phyloP scores from a whole-genome alignment of 2,888 invertebrate genomes.

The Leptopilina myrica region DNA sequence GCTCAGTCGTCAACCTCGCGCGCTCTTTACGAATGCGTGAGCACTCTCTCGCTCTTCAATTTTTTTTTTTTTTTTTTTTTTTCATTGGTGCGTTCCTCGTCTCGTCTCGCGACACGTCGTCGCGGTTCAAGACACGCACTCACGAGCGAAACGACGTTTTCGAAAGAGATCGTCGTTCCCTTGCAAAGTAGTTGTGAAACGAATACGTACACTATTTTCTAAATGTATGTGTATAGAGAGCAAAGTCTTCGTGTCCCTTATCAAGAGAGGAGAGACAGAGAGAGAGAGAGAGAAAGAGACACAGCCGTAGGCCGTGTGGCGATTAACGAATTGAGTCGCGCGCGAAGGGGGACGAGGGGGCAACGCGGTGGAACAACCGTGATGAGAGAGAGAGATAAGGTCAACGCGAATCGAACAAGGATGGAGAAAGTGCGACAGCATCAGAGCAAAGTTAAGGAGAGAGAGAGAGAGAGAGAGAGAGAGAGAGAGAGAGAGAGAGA shows the following conservation, averaged over 20 bases:
- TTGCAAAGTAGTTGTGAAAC: conserved; percentile 14
- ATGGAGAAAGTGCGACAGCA: conserved; percentile 36
- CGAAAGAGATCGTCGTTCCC: conserved; percentile 32
- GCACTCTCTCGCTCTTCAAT: conserved; percentile 22
- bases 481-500: neutral
- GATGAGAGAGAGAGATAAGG: conserved; percentile 41
- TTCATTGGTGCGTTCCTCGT: conserved; percentile 22
- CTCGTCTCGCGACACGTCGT: conserved; percentile 36
- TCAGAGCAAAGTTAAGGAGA: neutral
- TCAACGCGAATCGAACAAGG: conserved; percentile 23
- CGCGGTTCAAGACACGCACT: conserved; percentile 40
- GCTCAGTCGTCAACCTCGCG: conserved; percentile 40
- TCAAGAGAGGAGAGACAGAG: conserved; percentile 21
- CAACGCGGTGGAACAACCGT: conserved; percentile 30
- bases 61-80: conserved; percentile 18
- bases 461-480: conserved; percentile 29
- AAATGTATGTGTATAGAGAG: neutral
- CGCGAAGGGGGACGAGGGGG: conserved; percentile 42
- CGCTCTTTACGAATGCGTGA: conserved; percentile 41
- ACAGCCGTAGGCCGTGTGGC: conserved; percentile 52
- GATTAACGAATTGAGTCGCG: conserved; percentile 60
- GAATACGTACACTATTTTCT: neutral
- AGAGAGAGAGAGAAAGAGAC: neutral
- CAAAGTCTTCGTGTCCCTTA: conserved; percentile 46
- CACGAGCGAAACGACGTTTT: conserved; percentile 29